A percentile compares a stretch with the other conserved stretches of the same genome.
These are phyloP conservation scores for Myiopsitta monachus DNA, from an alignment of 2,113 vertebrate species.

Conservation along the genomic window DNA sequence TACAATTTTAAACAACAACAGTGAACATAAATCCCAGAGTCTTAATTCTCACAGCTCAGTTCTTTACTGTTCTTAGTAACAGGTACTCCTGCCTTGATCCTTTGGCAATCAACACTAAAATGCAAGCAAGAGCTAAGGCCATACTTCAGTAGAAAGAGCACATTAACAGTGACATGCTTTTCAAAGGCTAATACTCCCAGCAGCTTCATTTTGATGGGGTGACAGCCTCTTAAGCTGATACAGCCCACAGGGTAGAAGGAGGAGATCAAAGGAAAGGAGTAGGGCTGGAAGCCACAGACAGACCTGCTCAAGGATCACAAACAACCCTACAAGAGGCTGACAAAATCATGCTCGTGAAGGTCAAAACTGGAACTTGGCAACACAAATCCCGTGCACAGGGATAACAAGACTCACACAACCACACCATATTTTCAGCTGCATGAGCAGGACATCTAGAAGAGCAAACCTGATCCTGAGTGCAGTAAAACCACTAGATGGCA, in stretches of 20 bases:
- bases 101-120: not conserved
- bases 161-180: not conserved
- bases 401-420: not conserved
- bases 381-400: accelerated
- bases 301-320: not conserved
- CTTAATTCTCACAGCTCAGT: not conserved
- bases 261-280: not conserved
- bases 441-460: not conserved
- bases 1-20: accelerated
- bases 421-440: accelerated
- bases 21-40: not conserved
- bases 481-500: accelerated
- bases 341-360: not conserved
- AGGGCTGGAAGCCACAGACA: not conserved
- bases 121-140: not conserved
- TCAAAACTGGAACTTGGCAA: not conserved
- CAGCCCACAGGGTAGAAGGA: not conserved
- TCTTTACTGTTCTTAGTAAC: not conserved
- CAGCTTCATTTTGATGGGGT: not conserved
- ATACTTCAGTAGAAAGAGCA: not conserved
- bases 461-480: not conserved
- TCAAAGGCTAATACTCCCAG: not conserved
- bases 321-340: not conserved
- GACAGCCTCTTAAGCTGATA: not conserved
- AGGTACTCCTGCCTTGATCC: not conserved